Base-by-base conservation (phyloP, 1,140 invertebrate species). In the Microplitis demolitor region DNA sequence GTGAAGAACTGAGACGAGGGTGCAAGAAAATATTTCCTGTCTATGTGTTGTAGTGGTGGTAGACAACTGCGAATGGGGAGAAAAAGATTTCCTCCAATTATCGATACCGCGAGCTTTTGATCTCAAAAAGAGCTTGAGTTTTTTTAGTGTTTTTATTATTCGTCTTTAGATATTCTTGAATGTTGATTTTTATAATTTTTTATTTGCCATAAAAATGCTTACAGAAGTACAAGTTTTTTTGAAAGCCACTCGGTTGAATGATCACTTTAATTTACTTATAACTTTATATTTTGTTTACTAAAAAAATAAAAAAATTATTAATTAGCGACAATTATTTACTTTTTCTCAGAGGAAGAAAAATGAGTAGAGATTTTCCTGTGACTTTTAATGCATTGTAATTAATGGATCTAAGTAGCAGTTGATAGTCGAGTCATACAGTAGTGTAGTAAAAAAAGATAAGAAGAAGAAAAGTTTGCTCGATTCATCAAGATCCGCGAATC, bases 61-160 rank as follows among this genome's bases (percentile, higher is more conserved):
- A 54, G 31, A 51, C 73, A 76, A 60, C 67, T 8, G 53, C 63
- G 37, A 39, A 58, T 51, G 64, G 31, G 56, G 73, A 76, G 61
- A 69, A 76, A 79, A 82, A 83, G 84, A 85, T 85, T 82, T 85
- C 77, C 76, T 79, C 83, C 85, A 87, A 87, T 87, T 87, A 87
- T 87, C 84, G 80, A 84, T 81, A 81, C 72, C 73, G 77, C 31
- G 67, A 76, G 51, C 83, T 83, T 86, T 87, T 86, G 85, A 86
- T 85, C 83, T 85, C 51, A 24, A 70, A 71, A 69, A 67, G n/a
- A 66, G 35, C 24, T 13, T 16, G 45, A 13, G 14, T 39, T 66
- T 56, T 71, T 60, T 60, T 61, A 33, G 2, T 16, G 4, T 54
- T 14, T 63, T 54, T 45, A 63, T 63, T 63, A 31, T 53, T 51